Conservation (phyloP, 2,888 invertebrate species). For the Strigamia crassipes region DNA sequence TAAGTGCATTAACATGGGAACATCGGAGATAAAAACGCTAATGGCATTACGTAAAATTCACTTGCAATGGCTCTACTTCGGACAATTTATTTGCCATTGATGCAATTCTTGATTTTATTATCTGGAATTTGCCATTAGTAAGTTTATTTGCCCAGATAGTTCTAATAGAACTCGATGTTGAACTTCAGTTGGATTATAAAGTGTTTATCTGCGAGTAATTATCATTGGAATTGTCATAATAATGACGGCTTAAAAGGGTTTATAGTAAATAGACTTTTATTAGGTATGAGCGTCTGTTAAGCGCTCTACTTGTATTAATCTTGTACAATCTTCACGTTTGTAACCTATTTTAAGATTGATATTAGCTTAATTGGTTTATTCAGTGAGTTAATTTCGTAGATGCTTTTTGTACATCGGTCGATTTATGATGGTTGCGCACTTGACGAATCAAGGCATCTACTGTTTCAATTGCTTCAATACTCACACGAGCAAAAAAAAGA, state of each 20-base stretch:
- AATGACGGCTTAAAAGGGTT: neutral
- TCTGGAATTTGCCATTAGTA: no score
- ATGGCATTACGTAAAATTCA: neutral
- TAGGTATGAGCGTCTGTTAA: constrained; percentile 7
- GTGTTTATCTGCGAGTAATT: neutral
- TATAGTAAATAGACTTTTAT: neutral
- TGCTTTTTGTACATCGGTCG: constrained; percentile 5
- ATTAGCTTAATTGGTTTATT: constrained; percentile 12
- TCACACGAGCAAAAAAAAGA: neutral
- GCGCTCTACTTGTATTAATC: neutral
- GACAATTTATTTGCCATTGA: no score
- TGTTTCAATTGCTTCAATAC: constrained; percentile 32
- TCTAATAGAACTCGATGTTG: no score
- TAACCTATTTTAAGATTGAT: constrained; percentile 24
- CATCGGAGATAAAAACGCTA: neutral
- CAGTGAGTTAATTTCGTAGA: constrained; percentile 1
- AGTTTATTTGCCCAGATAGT: no score
- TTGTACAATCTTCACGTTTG: constrained; percentile 26
- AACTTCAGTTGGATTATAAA: no score
- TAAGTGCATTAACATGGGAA: neutral
- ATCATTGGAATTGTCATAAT: neutral
- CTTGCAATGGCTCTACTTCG: neutral
- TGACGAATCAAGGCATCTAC: constrained; percentile 31
- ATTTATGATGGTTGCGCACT: constrained; percentile 17
- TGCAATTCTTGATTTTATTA: neutral